Conservation (phyloP, 2,797 vertebrate species). For the Austrolebias charrua region DNA sequence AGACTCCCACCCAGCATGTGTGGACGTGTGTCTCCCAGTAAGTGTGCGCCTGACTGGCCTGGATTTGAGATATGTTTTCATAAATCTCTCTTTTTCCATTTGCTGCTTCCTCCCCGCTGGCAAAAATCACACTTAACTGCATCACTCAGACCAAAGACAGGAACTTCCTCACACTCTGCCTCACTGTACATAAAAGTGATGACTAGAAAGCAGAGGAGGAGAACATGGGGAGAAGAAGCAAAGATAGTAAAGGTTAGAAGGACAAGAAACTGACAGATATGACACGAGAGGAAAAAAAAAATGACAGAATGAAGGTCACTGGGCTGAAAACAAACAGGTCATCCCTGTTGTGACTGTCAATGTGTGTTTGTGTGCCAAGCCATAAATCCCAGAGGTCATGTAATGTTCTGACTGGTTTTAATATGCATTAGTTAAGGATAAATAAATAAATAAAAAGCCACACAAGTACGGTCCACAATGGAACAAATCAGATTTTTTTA, state of each 20-base stretch:
- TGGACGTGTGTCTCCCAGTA: constrained; percentile 22
- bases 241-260: neutral
- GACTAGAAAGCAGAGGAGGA: neutral
- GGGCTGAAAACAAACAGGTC: constrained; percentile 27
- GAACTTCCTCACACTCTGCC: constrained; percentile 4
- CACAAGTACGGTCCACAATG: neutral
- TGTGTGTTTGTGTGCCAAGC: constrained; percentile 10
- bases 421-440: constrained; percentile 1
- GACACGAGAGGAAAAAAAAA: constrained; percentile 6
- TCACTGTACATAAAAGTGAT: neutral
- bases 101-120: constrained; percentile 21
- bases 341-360: constrained; percentile 6
- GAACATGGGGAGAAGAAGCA: neutral
- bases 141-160: constrained; percentile 21
- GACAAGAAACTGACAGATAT: neutral
- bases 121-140: constrained; percentile 40
- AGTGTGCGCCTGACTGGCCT: constrained; percentile 33
- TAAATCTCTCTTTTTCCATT: constrained; percentile 41
- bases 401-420: constrained; percentile 42
- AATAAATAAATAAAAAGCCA: too few relatives aligned
- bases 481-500: neutral
- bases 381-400: constrained; percentile 52
- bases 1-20: constrained; percentile 41
- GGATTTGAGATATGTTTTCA: constrained; percentile 54
- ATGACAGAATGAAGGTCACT: constrained; percentile 40